phyloP scores from a whole-genome alignment of 2,797 vertebrate genomes.

The Alauda arvensis region DNA sequence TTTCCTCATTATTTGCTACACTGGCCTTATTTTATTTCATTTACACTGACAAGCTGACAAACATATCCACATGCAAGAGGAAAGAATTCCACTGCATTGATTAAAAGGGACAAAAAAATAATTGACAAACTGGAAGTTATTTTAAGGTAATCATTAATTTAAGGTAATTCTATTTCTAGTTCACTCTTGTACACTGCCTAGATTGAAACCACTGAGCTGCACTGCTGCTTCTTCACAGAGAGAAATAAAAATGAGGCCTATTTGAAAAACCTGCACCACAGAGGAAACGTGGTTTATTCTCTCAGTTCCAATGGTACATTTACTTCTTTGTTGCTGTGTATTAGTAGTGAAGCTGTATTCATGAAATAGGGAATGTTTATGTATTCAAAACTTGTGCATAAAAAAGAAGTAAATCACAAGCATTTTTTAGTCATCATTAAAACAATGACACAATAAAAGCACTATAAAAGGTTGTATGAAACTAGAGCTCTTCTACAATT shows the following conservation, averaged over 20 bases:
- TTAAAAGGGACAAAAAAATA: not conserved
- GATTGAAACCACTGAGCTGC: not conserved
- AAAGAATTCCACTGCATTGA: not conserved
- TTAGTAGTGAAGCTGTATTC: not conserved
- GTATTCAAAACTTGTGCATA: not conserved
- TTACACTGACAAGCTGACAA: not conserved
- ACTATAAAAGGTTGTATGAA: slow-evolving; percentile 9
- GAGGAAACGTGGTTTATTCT: not conserved
- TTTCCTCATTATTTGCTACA: not conserved
- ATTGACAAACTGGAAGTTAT: not conserved
- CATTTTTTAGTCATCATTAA: not conserved
- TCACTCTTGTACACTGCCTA: not conserved
- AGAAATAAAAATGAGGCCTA: not conserved
- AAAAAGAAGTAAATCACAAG: not conserved
- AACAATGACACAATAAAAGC: slow-evolving; percentile 5
- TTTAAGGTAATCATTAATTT: not conserved
- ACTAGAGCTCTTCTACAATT: not conserved
- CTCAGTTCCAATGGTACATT: not conserved
- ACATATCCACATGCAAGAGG: not conserved
- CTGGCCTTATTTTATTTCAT: not conserved
- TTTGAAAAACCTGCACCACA: not conserved
- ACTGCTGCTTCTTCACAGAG: not conserved
- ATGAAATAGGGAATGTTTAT: not conserved
- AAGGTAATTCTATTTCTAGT: not conserved
- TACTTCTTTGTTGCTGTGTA: not conserved